Evolutionary conservation across 2,113 vertebrate species (phyloP), one percentile per base, ranked within the genome.

Genomic region (Progne subis): DNA sequence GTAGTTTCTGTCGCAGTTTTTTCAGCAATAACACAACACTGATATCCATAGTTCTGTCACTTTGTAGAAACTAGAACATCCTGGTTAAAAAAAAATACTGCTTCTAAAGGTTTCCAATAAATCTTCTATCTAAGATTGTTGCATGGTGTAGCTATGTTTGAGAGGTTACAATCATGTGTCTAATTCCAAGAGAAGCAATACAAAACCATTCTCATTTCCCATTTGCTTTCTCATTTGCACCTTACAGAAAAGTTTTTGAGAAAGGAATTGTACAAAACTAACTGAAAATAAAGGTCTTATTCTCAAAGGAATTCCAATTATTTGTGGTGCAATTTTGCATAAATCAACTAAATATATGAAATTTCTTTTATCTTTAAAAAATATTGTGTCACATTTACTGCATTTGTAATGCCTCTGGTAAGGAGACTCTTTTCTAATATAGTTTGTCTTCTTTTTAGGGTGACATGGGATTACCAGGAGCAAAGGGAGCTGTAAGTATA

Each of bases 401-500:
- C 41, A 43, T 85, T 92, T 91, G 11, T 80, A 70, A 55, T 55
- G 23, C 26, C 41, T 32, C 1, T 82, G 41, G 15, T 74, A 63
- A 50, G 6, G 60, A 87, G 76, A 56, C 37, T 76, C 18, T 92
- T 24, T 95, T 92, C 65, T 98, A 86, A 98, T 57, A 55, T 12
- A 71, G 32, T 83, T 92, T 95, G 26, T 97, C 61, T 93, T 97
- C 9, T 75, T 68, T 96, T 96, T 97, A 99, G 99, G 99, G 99
- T 94, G 98, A 99, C n/a, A 14, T 82, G 76, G 99, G 99, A 97
- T 98, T 98, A 65, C n/a, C 96, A 77, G 99, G 99, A 92, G 72
- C 98, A 81, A 99, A 99, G 95, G 99, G 99, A 98, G 97, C 98
- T 82, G 99, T 99, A 97, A 98, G 99, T 98, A 98, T 82, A 94